Conservation (phyloP, 2,888 invertebrate species). For the Tenthredo livida region DNA sequence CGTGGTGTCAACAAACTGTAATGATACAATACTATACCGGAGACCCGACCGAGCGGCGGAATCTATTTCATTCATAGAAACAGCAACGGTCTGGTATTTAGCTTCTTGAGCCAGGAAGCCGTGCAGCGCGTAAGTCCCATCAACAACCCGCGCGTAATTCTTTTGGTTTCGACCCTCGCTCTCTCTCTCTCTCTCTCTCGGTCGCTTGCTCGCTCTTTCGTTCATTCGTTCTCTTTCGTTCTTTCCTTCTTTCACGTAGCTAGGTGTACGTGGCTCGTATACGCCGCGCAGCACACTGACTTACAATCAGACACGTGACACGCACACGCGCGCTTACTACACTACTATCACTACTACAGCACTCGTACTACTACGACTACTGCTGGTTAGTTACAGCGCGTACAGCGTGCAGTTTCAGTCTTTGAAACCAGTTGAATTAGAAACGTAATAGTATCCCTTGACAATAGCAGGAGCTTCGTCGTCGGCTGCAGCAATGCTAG, state of each 20-base stretch:
- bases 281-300: neutral
- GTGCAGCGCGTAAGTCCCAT: slow-evolving; percentile 18
- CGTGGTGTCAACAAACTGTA: neutral
- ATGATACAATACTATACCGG: neutral
- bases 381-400: neutral
- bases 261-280: too few species aligned
- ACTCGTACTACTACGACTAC: neutral
- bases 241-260: too few species aligned
- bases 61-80: slow-evolving; percentile 39
- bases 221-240: too few species aligned
- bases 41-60: neutral
- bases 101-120: slow-evolving; percentile 13
- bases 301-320: neutral
- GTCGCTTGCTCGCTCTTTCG: neutral
- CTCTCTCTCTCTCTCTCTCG: slow-evolving; percentile 50
- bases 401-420: neutral
- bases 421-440: slow-evolving; percentile 13
- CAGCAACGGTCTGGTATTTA: neutral
- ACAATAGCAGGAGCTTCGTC: neutral
- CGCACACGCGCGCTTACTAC: neutral
- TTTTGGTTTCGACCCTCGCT: slow-evolving; percentile 34
- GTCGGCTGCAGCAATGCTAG: neutral
- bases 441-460: slow-evolving; percentile 9
- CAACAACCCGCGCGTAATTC: slow-evolving; percentile 1
- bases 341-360: neutral